phyloP scores from a whole-genome alignment of 2,888 invertebrate genomes.

The Rhyacophila evoluta region DNA sequence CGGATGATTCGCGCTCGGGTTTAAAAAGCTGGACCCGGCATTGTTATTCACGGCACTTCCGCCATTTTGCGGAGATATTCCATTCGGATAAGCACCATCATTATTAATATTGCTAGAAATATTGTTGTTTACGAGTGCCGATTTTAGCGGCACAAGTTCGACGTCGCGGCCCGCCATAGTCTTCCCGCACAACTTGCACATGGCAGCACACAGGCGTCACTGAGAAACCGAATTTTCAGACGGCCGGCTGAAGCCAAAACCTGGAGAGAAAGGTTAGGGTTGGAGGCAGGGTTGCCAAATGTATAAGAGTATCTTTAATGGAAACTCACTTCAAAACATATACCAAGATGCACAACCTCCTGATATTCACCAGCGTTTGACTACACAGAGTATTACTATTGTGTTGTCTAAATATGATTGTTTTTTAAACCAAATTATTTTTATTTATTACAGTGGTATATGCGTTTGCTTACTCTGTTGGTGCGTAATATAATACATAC shows the following conservation, averaged over 20 bases:
- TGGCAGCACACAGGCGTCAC: conserved; percentile 23
- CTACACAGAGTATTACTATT: no score
- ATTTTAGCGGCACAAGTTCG: conserved; percentile 66
- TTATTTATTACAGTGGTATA: no score
- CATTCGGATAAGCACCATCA: neutral
- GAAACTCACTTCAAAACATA: no score
- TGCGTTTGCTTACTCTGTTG: no score
- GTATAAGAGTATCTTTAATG: neutral
- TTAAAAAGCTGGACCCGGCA: conserved; percentile 61
- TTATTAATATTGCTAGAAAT: conserved; percentile 56
- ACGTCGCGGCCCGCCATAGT: conserved; percentile 56
- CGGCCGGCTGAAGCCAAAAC: conserved; percentile 6
- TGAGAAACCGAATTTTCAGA: conserved; percentile 28
- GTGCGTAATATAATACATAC: no score
- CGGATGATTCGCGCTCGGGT: conserved; percentile 59
- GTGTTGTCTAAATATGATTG: no score
- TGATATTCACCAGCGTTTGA: no score
- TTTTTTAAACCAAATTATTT: no score
- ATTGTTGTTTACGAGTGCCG: conserved; percentile 63
- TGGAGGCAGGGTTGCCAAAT: neutral
- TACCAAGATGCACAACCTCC: no score
- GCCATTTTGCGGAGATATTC: conserved; percentile 39
- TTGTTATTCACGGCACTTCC: conserved; percentile 64
- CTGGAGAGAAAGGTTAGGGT: conserved; percentile 17
- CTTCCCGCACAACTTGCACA: conserved; percentile 27